Percentiles rank a stretch among this genome's conserved stretches.
phyloP scores from a whole-genome alignment of 2,888 invertebrate species.

The Cheilosia soror region DNA sequence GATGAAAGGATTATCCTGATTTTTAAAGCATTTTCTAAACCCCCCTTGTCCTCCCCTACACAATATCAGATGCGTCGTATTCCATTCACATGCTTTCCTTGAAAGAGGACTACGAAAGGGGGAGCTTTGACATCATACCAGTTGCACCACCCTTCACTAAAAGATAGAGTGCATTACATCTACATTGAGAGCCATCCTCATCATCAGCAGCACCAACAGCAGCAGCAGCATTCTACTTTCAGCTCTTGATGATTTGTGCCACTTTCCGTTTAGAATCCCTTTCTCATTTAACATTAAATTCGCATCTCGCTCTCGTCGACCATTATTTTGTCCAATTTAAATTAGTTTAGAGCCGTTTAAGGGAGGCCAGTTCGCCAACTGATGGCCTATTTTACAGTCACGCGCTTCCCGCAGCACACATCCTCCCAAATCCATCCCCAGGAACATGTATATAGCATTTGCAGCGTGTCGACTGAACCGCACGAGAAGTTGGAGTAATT shows the following conservation, averaged over 20 bases:
- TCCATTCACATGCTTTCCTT: background rate
- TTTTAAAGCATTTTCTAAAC: conserved; percentile 47
- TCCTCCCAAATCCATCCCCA: background rate
- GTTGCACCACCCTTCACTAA: conserved; percentile 21
- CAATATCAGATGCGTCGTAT: background rate
- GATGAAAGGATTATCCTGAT: conserved; percentile 42
- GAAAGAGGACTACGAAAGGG: conserved; percentile 4
- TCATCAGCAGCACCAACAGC: background rate
- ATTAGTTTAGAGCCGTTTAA: conserved; percentile 47
- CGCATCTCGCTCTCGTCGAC: conserved; percentile 1
- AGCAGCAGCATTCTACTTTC: conserved; percentile 1
- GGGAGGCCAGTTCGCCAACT: conserved; percentile 2
- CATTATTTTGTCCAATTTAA: conserved; percentile 55
- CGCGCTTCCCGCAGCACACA: conserved; percentile 33
- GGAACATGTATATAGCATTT: background rate
- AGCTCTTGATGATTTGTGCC: conserved; percentile 26
- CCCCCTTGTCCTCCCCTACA: background rate
- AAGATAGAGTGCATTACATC: conserved; percentile 40
- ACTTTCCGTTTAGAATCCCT: background rate
- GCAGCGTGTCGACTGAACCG: background rate
- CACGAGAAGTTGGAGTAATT: conserved; percentile 66
- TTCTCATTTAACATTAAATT: conserved; percentile 10
- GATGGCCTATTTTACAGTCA: conserved; percentile 35
- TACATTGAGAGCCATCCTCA: conserved; percentile 17
- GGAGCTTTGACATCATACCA: conserved; percentile 20